A percentile compares a stretch with the other conserved stretches of the same genome.
These are phyloP conservation scores for Drosophila robusta DNA, from an alignment of 2,888 invertebrate genomes.

Conservation along the genomic window DNA sequence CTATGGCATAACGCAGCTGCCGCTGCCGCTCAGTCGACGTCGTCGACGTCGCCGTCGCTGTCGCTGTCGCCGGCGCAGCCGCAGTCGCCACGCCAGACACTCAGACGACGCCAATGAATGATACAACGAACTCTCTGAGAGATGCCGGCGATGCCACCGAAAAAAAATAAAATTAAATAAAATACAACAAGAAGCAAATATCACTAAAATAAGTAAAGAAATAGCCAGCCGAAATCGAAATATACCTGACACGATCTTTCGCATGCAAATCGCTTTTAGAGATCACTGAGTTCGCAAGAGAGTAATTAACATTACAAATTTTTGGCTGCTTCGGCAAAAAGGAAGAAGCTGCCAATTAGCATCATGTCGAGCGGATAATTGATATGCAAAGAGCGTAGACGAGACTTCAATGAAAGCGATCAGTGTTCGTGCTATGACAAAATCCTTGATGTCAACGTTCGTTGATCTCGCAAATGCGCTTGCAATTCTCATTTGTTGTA, in stretches of 20 bases:
- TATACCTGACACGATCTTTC: constrained; percentile 77
- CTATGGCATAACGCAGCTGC: constrained; percentile 8
- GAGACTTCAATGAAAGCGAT: constrained; percentile 69
- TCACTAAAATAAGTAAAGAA: constrained; percentile 36
- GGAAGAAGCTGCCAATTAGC: constrained; percentile 70
- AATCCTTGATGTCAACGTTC: constrained; percentile 78
- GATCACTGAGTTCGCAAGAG: constrained; percentile 35
- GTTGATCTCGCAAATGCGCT: constrained; percentile 58
- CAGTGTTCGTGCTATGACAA: constrained; percentile 54
- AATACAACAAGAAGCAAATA: not conserved
- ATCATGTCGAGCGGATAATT: constrained; percentile 50
- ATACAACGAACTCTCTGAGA: constrained; percentile 70
- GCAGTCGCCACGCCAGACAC: constrained; percentile 70
- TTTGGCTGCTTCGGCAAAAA: constrained; percentile 46
- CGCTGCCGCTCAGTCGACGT: constrained; percentile 11
- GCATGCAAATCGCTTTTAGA: constrained; percentile 63
- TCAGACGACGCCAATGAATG: constrained; percentile 78
- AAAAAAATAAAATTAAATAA: constrained; percentile 24
- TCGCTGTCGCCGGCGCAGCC: constrained; percentile 25
- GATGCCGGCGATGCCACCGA: constrained; percentile 37
- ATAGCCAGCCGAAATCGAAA: constrained; percentile 66
- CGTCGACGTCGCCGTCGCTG: constrained; percentile 22
- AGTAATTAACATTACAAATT: constrained; percentile 75
- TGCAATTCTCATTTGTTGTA: not conserved
- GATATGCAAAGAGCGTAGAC: constrained; percentile 61